Conservation (phyloP, 1,140 invertebrate genomes). For the Penaeus japonicus region DNA sequence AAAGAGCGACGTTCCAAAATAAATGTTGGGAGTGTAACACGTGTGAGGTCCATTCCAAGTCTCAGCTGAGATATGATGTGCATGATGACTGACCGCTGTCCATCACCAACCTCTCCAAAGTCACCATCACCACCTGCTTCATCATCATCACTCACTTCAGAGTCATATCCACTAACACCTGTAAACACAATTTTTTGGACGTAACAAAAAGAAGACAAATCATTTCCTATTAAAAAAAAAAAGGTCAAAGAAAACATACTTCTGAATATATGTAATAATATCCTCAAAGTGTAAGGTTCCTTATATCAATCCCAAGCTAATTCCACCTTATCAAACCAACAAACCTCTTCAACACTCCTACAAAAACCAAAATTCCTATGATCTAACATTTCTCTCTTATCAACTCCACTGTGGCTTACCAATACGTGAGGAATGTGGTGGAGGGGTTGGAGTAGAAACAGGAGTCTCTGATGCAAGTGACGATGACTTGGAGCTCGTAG, state of each 20-base stretch:
- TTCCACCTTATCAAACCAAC: no score
- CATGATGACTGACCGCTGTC: conserved; percentile 69
- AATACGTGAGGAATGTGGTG: not conserved
- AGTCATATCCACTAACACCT: conserved; percentile 47
- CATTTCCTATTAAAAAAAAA: not conserved
- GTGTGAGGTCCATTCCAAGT: conserved; percentile 98
- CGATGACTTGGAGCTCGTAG: conserved; percentile 28
- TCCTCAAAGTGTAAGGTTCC: no score
- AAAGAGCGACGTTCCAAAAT: conserved; percentile 92
- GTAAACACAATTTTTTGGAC: not conserved
- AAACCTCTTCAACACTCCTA: not conserved
- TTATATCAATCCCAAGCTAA: no score
- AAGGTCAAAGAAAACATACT: not conserved
- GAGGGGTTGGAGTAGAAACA: conserved; percentile 26
- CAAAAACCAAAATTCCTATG: not conserved
- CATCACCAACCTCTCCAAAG: conserved; percentile 62
- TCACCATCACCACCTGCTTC: conserved; percentile 63
- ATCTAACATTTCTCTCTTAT: no score
- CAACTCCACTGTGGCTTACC: not conserved
- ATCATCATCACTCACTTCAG: conserved; percentile 65
- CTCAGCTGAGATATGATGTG: conserved; percentile 69
- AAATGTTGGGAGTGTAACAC: conserved; percentile 90
- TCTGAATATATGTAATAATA: no score
- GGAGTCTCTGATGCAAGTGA: conserved; percentile 37
- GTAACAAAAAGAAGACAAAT: not conserved